Percentiles rank a stretch among this genome's conserved stretches.
These are phyloP conservation scores for Plutomurus gul DNA, from an alignment of 1,140 invertebrate genomes.

Conservation along the genomic window DNA sequence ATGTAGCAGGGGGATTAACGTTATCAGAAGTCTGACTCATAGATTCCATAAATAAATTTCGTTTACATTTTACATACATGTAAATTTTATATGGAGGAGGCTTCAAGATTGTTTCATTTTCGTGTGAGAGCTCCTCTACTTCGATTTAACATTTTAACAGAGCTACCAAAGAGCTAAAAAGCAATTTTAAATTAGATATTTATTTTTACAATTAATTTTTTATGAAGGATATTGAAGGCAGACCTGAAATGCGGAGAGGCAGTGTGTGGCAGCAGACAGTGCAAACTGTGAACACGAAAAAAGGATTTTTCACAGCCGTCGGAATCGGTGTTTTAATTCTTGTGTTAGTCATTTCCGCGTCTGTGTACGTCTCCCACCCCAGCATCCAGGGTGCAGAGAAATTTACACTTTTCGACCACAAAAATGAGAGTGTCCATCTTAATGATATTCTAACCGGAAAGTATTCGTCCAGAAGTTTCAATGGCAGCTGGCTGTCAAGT, in stretches of 20 bases:
- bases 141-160: no score
- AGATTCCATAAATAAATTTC: no score
- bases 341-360: conserved; percentile 38
- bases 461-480: conserved; percentile 52
- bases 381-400: neutral
- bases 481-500: conserved; percentile 57
- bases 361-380: conserved; percentile 21
- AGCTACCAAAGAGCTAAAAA: no score
- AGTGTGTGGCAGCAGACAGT: neutral
- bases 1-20: no score
- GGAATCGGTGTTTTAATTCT: conserved; percentile 37
- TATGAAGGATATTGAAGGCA: neutral
- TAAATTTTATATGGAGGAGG: no score
- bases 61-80: no score
- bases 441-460: conserved; percentile 55
- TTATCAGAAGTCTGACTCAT: no score
- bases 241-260: neutral
- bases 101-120: no score
- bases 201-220: neutral
- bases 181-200: no score
- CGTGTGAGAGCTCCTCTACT: no score
- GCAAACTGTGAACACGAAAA: neutral
- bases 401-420: neutral
- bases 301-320: conserved; percentile 21
- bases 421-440: conserved; percentile 44